phyloP scores from a whole-genome alignment of 2,888 invertebrate species.

The Phyllotreta cruciferae region DNA sequence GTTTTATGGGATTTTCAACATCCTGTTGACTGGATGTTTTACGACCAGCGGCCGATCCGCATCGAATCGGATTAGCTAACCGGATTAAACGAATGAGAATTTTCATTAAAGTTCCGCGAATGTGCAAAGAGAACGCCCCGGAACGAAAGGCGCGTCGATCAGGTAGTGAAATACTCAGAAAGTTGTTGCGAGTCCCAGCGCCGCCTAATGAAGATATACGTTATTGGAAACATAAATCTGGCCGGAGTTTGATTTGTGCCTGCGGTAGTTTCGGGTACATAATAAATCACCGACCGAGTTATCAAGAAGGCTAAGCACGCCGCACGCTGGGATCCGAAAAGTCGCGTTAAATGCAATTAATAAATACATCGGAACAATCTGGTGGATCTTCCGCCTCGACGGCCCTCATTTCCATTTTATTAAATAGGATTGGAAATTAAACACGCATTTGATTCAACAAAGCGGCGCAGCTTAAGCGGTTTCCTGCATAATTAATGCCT shows the following conservation, averaged over 20 bases:
- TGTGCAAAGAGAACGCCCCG: slow-evolving; percentile 3
- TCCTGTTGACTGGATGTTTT: slow-evolving; percentile 28
- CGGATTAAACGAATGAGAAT: neutral
- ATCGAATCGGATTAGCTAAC: neutral
- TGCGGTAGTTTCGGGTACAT: slow-evolving; percentile 55
- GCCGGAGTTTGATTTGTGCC: slow-evolving; percentile 54
- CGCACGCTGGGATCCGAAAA: neutral
- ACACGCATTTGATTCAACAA: slow-evolving; percentile 32
- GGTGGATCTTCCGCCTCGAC: slow-evolving; percentile 26
- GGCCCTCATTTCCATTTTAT: slow-evolving; percentile 29
- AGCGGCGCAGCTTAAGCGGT: slow-evolving; percentile 31
- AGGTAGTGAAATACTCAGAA: slow-evolving; percentile 45
- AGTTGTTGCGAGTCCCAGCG: slow-evolving; percentile 35
- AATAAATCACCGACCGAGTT: slow-evolving; percentile 50
- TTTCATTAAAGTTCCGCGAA: neutral
- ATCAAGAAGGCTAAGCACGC: slow-evolving; percentile 19
- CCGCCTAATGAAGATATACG: slow-evolving; percentile 56
- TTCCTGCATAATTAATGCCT: slow-evolving; percentile 30
- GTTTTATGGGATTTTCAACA: slow-evolving; percentile 27
- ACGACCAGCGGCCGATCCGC: neutral
- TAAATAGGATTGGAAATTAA: slow-evolving; percentile 33
- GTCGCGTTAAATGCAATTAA: slow-evolving; percentile 15
- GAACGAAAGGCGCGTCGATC: slow-evolving; percentile 28
- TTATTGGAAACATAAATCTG: slow-evolving; percentile 57
- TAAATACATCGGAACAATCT: slow-evolving; percentile 25